Evolutionary conservation across 2,797 vertebrate genomes (phyloP).

Genomic region (Anabacerthia variegaticeps): DNA sequence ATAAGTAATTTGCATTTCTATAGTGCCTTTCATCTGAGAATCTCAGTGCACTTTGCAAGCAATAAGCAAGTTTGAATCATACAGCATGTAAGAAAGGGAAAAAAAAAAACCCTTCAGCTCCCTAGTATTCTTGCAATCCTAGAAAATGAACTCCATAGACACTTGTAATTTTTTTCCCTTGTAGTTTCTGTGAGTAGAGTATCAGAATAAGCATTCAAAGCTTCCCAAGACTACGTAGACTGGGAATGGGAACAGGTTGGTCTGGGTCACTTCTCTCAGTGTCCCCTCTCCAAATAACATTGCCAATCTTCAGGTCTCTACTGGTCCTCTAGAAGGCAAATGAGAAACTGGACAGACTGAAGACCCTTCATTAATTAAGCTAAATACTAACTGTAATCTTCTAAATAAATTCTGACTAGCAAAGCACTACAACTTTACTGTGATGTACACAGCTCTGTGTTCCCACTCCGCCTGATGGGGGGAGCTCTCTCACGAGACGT

Average conservation of each 20-base stretch:
- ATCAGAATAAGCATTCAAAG: not conserved
- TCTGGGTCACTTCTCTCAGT: not conserved
- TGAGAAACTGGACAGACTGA: not conserved
- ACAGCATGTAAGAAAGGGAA: not conserved
- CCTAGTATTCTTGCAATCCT: not conserved
- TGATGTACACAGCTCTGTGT: fast-evolving
- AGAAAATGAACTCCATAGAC: not conserved
- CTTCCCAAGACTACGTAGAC: not conserved
- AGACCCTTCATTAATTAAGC: not conserved
- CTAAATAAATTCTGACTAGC: not conserved
- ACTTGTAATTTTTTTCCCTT: not conserved
- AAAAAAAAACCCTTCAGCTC: not conserved
- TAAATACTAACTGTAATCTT: not conserved
- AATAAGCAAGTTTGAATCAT: not conserved
- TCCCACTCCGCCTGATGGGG: not conserved
- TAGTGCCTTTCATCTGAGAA: not conserved
- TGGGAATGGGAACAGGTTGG: not conserved
- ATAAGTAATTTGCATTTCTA: constrained; percentile 12
- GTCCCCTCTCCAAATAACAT: not conserved
- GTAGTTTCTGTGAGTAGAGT: not conserved
- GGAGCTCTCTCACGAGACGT: fast-evolving
- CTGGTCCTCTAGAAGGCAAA: not conserved
- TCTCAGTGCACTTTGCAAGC: not conserved
- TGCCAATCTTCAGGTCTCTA: not conserved
- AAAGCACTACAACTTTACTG: not conserved